These are phyloP conservation scores for Conopomorpha cramerella DNA, from an alignment of 1,140 invertebrate genomes.

Conservation along the genomic window DNA sequence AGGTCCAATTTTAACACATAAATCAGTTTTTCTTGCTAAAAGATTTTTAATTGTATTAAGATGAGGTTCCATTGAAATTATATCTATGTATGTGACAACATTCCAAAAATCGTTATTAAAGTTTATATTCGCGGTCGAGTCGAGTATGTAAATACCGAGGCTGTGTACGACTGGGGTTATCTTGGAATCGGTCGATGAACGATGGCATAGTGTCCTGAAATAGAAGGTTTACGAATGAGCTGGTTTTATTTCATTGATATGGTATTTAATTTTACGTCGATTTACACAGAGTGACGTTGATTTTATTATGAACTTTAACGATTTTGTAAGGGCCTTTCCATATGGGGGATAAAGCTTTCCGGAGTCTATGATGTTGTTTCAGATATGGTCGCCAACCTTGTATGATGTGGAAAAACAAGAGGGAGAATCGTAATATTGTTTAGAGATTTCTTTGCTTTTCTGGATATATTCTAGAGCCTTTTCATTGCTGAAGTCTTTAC, in stretches of 20 bases:
- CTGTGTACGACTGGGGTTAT: no score
- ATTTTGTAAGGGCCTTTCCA: conserved; percentile 1
- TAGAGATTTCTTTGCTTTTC: not conserved
- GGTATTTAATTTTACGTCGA: not conserved
- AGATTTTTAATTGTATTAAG: no score
- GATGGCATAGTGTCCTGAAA: no score
- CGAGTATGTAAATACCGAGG: no score
- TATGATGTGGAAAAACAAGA: not conserved
- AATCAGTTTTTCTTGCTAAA: no score
- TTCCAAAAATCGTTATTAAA: not conserved
- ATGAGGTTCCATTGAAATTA: no score
- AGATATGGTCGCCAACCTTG: not conserved
- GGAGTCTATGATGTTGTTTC: not conserved
- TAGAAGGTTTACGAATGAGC: not conserved
- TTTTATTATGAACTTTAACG: not conserved
- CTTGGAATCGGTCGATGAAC: no score
- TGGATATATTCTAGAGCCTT: not conserved
- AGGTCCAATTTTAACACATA: no score
- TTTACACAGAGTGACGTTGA: not conserved
- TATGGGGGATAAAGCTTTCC: not conserved
- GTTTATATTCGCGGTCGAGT: not conserved
- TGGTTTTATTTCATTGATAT: not conserved
- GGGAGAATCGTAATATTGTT: not conserved
- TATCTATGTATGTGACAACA: no score
- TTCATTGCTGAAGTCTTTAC: conserved; percentile 7